A percentile compares a stretch with the other conserved stretches of the same genome.
phyloP scores from a whole-genome alignment of 2,113 vertebrate genomes.

The Naja naja region DNA sequence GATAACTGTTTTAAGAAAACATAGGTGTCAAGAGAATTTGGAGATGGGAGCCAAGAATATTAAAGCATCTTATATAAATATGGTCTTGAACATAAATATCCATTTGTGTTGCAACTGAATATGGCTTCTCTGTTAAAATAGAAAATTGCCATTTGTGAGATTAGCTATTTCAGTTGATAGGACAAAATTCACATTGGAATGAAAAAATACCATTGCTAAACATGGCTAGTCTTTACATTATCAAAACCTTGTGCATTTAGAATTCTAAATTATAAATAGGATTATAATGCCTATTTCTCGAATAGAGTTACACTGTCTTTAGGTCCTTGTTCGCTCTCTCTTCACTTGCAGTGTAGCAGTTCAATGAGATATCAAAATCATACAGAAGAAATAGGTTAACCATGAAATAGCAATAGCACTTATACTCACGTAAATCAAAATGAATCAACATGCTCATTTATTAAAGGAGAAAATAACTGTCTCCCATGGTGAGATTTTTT shows the following conservation, averaged over 20 bases:
- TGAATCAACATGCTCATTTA: constrained; percentile 36
- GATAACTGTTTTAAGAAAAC: not conserved
- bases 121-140: not conserved
- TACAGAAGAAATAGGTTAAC: not conserved
- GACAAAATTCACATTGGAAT: not conserved
- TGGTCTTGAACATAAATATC: constrained; percentile 23
- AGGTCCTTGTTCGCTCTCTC: not conserved
- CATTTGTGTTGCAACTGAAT: not conserved
- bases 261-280: not conserved
- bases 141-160: not conserved
- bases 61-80: constrained; percentile 2
- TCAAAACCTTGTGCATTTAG: not conserved
- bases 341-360: not conserved
- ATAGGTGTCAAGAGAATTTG: constrained; percentile 12
- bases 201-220: not conserved
- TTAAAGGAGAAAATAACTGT: constrained; percentile 53
- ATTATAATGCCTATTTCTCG: not conserved
- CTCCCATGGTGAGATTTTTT: constrained; percentile 35
- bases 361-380: constrained; percentile 40
- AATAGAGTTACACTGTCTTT: not conserved
- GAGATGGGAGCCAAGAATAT: not conserved
- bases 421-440: not conserved
- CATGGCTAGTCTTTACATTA: not conserved
- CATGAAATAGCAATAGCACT: not conserved
- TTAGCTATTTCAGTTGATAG: not conserved